Evolutionary conservation across 2,888 invertebrate genomes (phyloP), one percentile per base, ranked within the genome.

Genomic region (Amblyteles armatorius): DNA sequence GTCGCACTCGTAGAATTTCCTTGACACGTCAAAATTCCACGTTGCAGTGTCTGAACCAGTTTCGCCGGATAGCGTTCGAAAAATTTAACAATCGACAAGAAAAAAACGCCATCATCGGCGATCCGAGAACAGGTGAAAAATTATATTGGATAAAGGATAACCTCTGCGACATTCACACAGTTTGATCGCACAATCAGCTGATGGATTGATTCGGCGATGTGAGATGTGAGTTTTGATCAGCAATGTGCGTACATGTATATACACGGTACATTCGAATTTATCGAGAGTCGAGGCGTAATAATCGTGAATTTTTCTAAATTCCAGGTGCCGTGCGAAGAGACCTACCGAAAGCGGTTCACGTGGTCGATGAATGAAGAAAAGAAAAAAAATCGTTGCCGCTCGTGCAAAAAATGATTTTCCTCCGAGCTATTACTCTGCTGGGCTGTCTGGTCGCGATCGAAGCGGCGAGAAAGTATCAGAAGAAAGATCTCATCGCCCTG

Each of bases 381-480:
- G 50, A 26, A 2, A 29, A 22, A 3, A 67, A 2, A 19, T 57
- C 26, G 11, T 26, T 22, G 57, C 13, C 22, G 26, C 11, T 9
- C 1, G 52, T 16, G 74, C 50, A 13, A 44, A 73, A 48, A 69
- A 91, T 91, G 91, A 86, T 86, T 48, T 44, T 89, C 6, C 40
- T 83, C 11, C 44, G 88, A 78, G 52, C 78, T 3, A 83, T 85
- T 22, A 82, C 90, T 67, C 9, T 89, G 4, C 69, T 91, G 11
- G 88, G 88, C 13, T 74, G 88, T n/a, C 44, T 90, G 33, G 77
- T 81, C 44, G 82, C 87, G 36, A 88, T 88, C 13, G 88, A 88
- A 57, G 90, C 91, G 1, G 84, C 91, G 29, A 89, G 89, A 83
- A 92, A 90, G 72, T 93, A 93, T 82, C 89, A 91, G 26, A 93